A percentile compares a stretch with the other conserved stretches of the same genome.
Evolutionary conservation across 2,888 invertebrate genomes (phyloP).

Genomic region (Tachystola acroxantha): DNA sequence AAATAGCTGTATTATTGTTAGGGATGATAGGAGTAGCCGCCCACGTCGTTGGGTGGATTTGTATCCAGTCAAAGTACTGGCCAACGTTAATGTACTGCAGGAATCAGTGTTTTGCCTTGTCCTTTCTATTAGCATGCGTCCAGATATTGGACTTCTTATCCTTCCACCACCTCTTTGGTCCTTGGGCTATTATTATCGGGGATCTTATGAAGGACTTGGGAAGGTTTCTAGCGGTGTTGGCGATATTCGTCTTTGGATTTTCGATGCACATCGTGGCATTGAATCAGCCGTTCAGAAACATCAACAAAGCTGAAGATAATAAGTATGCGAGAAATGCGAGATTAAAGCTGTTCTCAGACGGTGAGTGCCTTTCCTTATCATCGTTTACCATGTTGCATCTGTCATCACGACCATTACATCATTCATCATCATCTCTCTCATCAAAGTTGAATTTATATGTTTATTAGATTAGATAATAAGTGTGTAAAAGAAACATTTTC

Average conservation of each 20-base stretch:
- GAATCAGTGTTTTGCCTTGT: conserved; percentile 97
- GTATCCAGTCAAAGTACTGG: conserved; percentile 84
- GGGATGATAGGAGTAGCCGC: conserved; percentile 94
- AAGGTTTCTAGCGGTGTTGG: conserved; percentile 97
- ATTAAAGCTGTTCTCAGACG: conserved; percentile 83
- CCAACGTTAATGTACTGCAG: conserved; percentile 94
- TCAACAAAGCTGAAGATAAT: conserved; percentile 79
- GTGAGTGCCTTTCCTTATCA: conserved; percentile 68
- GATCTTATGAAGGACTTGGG: conserved; percentile 95
- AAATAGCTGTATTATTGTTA: conserved; percentile 90
- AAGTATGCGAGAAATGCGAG: conserved; percentile 75
- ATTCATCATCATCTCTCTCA: neutral
- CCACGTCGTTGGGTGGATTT: conserved; percentile 89
- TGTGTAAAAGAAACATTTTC: neutral
- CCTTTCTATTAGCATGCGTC: conserved; percentile 96
- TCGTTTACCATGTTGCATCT: conserved; percentile 11
- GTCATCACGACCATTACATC: neutral
- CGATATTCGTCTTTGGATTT: conserved; percentile 99
- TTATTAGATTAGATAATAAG: no score
- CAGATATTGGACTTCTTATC: conserved; percentile 98
- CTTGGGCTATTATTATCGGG: conserved; percentile 99
- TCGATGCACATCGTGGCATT: conserved; percentile 97
- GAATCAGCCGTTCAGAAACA: conserved; percentile 93
- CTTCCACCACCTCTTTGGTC: conserved; percentile 99
- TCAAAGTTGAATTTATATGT: neutral